A percentile compares a stretch with the other conserved stretches of the same genome.
Evolutionary conservation across 1,140 invertebrate species (phyloP).

Genomic region (Coelopa frigida): DNA sequence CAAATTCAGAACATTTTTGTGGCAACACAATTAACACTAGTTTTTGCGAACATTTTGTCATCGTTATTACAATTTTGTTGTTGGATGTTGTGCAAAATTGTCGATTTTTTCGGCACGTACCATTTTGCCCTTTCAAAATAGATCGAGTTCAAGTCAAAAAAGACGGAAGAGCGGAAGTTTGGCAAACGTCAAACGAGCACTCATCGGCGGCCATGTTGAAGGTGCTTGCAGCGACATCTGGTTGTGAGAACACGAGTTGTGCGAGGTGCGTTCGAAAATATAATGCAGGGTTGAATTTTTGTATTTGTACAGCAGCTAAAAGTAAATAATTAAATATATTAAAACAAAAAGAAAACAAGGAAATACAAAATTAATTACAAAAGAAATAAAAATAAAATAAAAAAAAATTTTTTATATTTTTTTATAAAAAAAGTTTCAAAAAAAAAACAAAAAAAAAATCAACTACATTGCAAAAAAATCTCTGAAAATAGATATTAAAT

Average conservation of each 20-base stretch:
- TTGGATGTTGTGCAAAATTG: conserved; percentile 20
- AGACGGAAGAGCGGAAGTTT: conserved; percentile 25
- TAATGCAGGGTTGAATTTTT: neutral
- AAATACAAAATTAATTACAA: neutral
- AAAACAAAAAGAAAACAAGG: neutral
- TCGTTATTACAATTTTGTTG: conserved; percentile 6
- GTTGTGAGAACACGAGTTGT: no score
- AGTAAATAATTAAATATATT: conserved; percentile 6
- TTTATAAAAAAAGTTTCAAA: no score
- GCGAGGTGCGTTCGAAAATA: no score
- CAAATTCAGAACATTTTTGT: no score
- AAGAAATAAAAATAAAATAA: no score
- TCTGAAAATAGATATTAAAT: no score
- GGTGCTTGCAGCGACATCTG: neutral
- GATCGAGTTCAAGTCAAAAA: conserved; percentile 29
- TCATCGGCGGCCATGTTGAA: conserved; percentile 11
- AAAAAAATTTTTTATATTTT: no score
- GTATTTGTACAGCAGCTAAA: neutral
- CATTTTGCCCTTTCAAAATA: conserved; percentile 34
- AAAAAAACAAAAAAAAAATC: no score
- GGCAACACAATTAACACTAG: no score
- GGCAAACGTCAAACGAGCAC: conserved; percentile 15
- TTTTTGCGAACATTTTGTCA: conserved; percentile 6
- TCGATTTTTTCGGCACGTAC: conserved; percentile 26
- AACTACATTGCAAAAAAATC: no score